Conservation (phyloP, 1,140 invertebrate species). For the Dreissena polymorpha region DNA sequence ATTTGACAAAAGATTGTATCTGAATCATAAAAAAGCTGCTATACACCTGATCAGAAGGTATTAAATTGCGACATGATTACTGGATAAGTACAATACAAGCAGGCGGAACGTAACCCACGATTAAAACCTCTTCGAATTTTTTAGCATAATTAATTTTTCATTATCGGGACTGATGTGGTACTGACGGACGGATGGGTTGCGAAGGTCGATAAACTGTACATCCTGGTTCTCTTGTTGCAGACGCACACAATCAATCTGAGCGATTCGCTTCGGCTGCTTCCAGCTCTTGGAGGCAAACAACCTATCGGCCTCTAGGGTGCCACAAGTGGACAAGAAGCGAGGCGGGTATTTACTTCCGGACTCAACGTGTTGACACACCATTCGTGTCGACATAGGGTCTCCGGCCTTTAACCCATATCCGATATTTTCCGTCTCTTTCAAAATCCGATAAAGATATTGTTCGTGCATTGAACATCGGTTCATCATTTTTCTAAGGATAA, state of each 20-base stretch:
- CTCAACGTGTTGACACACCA: background rate
- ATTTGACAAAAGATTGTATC: too few species aligned
- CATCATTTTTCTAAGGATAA: background rate
- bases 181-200: background rate
- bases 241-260: background rate
- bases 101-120: too few species aligned
- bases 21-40: too few species aligned
- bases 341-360: background rate
- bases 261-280: background rate
- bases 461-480: too few species aligned
- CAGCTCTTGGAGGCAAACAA: background rate
- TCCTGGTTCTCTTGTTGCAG: too few species aligned
- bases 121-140: too few species aligned
- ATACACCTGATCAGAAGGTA: too few species aligned
- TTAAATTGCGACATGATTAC: too few species aligned
- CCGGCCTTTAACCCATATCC: background rate
- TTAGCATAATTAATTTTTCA: too few species aligned
- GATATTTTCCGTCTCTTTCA: background rate
- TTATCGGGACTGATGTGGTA: background rate
- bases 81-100: too few species aligned
- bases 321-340: slow-evolving; percentile 1
- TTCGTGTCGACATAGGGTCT: background rate
- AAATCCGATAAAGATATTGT: slow-evolving; percentile 17
- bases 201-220: background rate
- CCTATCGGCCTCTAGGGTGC: background rate